Evolutionary conservation across 1,140 invertebrate genomes (phyloP).

Genomic region (Lepidostoma basale): DNA sequence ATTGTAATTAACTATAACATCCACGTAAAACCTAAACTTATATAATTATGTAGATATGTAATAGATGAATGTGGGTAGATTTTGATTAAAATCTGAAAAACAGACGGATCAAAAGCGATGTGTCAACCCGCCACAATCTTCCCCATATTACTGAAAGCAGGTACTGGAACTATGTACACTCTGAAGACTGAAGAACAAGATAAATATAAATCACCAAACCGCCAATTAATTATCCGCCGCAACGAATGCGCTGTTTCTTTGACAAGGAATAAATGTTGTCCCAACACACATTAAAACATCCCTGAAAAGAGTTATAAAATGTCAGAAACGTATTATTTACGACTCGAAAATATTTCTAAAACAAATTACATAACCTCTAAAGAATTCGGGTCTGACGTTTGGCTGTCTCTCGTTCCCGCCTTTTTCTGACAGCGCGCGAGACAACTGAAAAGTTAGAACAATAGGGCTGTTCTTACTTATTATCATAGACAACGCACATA

Average conservation of each 20-base stretch:
- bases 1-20: no score
- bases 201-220: background rate
- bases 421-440: conserved; percentile 33
- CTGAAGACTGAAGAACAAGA: no score
- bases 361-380: conserved; percentile 33
- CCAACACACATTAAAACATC: conserved; percentile 20
- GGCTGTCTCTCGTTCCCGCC: conserved; percentile 28
- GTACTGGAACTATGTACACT: no score
- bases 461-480: no score
- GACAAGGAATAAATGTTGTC: conserved; percentile 12
- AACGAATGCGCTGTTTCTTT: background rate
- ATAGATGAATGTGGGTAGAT: no score
- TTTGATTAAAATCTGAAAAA: no score
- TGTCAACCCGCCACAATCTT: no score
- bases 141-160: no score
- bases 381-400: conserved; percentile 22
- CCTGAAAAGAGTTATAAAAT: conserved; percentile 27
- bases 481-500: no score
- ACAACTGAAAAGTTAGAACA: conserved; percentile 14
- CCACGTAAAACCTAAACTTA: no score
- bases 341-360: conserved; percentile 12
- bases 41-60: no score
- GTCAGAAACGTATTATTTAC: conserved; percentile 26
- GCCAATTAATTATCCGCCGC: conserved; percentile 4
- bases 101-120: no score